Evolutionary conservation across 2,113 vertebrate genomes (phyloP), one percentile per base, ranked within the genome.

Genomic region (Lates calcarifer): DNA sequence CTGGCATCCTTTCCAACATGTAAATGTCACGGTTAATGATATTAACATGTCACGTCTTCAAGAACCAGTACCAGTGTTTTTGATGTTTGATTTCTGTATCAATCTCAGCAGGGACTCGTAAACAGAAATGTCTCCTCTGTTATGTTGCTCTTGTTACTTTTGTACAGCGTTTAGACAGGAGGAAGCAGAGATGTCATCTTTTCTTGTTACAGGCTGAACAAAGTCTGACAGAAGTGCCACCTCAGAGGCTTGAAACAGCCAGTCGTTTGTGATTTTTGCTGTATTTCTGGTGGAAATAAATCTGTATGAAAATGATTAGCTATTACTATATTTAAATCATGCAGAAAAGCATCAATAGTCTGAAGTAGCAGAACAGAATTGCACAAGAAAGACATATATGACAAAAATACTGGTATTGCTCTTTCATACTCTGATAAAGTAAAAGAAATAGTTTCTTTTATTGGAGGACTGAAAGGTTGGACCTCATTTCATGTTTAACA

Each of bases 61-160:
- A 75, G 61, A 81, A 85, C 85, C 85, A 90, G 71, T 78, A 86
- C 74, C 84, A 79, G 83, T 91, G 80, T 83, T 85, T 88, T 88
- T 78, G 66, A 83, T 70, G 62, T 85, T 57, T 67, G 61, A 31
- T 56, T 71, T 74, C 31, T 64, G 74, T 35, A 0, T 85, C 79
- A 8, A 61, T 77, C 43, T 76, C 14, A 41, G 39, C 62, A 15
- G 73, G 65, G 76, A 72, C 61, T 55, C 66, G 24, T 58, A 4
- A 33, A 76, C 57, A 74, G 79, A 81, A 39, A 53, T 14, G 33
- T 72, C 8, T 62, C 33, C 72, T 37, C 62, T 17, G 67, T 56
- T 55, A 77, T 66, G 63, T 67, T 81, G 62, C 79, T 73, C 51
- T 17, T 77, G 55, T 79, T 62, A 56, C 55, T 57, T 76, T 74